Conservation (phyloP, 1,140 invertebrate genomes). For the Hylaeus anthracinus region DNA sequence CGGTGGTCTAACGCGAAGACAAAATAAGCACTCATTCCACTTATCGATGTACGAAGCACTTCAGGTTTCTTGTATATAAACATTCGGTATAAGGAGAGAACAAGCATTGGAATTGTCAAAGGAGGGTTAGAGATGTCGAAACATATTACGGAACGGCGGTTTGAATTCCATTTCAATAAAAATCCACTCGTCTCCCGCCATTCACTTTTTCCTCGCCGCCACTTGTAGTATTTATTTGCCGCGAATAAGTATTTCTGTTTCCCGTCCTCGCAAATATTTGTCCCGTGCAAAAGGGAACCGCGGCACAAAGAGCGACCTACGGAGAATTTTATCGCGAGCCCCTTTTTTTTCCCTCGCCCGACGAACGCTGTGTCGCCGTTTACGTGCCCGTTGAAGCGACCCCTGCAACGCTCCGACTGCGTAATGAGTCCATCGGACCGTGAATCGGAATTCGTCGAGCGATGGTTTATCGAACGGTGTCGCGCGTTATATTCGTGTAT, state of each 20-base stretch:
- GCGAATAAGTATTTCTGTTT: constrained; percentile 50
- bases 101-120: no score
- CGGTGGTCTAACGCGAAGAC: no score
- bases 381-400: constrained; percentile 30
- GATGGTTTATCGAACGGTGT: constrained; percentile 24
- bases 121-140: no score
- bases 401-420: neutral
- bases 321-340: constrained; percentile 35
- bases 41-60: no score
- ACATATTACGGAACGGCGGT: no score
- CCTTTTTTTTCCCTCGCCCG: neutral
- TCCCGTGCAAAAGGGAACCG: neutral
- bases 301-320: constrained; percentile 22
- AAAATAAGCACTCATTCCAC: no score
- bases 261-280: constrained; percentile 41
- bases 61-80: no score
- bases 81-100: no score
- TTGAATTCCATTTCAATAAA: constrained; percentile 9
- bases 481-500: constrained; percentile 3
- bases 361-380: constrained; percentile 32
- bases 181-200: neutral
- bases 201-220: neutral
- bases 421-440: constrained; percentile 22
- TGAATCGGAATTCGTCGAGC: constrained; percentile 10
- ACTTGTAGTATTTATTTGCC: constrained; percentile 36